Evolutionary conservation across 2,113 vertebrate species (phyloP).

Genomic region (Sterna hirundo): DNA sequence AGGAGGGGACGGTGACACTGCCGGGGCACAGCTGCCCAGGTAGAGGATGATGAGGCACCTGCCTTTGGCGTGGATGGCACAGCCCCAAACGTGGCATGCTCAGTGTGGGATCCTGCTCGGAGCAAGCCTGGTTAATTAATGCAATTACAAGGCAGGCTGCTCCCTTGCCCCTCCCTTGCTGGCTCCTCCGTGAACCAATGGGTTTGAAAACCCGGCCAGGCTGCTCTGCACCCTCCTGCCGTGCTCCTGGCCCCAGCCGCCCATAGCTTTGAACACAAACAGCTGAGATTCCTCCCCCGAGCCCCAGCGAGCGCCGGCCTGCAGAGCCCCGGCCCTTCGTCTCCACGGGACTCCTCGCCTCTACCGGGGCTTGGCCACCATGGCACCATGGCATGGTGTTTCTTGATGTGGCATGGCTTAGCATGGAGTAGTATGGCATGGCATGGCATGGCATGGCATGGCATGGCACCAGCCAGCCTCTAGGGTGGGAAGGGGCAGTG

Average conservation of each 20-base stretch:
- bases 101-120: not conserved
- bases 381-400: not conserved
- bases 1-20: not conserved
- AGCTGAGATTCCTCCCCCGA: not conserved
- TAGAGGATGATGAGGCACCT: not conserved
- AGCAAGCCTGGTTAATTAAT: not conserved
- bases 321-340: not conserved
- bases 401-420: not conserved
- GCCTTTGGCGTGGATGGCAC: rapidly evolving
- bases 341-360: not conserved
- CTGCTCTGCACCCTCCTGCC: not conserved
- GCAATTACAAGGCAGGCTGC: not conserved
- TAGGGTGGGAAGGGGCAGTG: not conserved
- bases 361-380: not conserved
- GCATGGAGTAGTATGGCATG: not conserved
- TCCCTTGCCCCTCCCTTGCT: not conserved
- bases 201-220: not conserved
- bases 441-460: not conserved
- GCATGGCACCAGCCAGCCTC: not conserved
- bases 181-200: not conserved
- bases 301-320: not conserved
- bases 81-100: rapidly evolving
- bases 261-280: not conserved
- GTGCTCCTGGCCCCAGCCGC: rapidly evolving
- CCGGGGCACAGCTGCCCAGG: rapidly evolving